These are phyloP conservation scores for Clitarchus hookeri DNA, from an alignment of 2,888 invertebrate species.

Conservation along the genomic window DNA sequence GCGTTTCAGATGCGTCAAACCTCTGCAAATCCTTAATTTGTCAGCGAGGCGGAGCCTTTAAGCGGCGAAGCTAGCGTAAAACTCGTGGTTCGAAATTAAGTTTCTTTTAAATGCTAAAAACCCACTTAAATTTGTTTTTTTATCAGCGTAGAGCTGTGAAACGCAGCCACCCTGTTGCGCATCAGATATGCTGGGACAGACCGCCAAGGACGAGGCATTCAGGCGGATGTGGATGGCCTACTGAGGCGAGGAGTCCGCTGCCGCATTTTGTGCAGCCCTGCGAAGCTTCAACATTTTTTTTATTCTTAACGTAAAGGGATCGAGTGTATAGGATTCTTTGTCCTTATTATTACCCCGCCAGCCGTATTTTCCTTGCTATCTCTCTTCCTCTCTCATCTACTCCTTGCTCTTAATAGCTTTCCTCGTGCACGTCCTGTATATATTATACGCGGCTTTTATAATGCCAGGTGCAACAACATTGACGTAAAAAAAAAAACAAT, in stretches of 20 bases:
- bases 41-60: too few relatives aligned
- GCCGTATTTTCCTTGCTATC: background rate
- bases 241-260: background rate
- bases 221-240: background rate
- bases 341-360: slow-evolving; percentile 6
- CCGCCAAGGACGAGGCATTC: too few relatives aligned
- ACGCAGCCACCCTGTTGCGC: too few relatives aligned
- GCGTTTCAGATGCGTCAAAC: too few relatives aligned
- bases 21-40: too few relatives aligned
- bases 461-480: slow-evolving; percentile 9
- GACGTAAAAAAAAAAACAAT: slow-evolving; percentile 6
- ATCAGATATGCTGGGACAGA: too few relatives aligned
- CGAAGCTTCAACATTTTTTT: background rate
- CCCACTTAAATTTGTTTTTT: too few relatives aligned
- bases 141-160: too few relatives aligned
- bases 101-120: too few relatives aligned
- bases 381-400: background rate
- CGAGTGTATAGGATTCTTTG: slow-evolving; percentile 14
- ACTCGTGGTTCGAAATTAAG: too few relatives aligned
- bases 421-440: background rate
- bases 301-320: background rate
- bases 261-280: background rate
- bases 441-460: background rate
- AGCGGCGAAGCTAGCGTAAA: too few relatives aligned
- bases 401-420: slow-evolving; percentile 14